These are phyloP conservation scores for Pelagia noctiluca DNA, from an alignment of 30 jellyfish, hydroid and myxozoan genomes.

Conservation along the genomic window DNA sequence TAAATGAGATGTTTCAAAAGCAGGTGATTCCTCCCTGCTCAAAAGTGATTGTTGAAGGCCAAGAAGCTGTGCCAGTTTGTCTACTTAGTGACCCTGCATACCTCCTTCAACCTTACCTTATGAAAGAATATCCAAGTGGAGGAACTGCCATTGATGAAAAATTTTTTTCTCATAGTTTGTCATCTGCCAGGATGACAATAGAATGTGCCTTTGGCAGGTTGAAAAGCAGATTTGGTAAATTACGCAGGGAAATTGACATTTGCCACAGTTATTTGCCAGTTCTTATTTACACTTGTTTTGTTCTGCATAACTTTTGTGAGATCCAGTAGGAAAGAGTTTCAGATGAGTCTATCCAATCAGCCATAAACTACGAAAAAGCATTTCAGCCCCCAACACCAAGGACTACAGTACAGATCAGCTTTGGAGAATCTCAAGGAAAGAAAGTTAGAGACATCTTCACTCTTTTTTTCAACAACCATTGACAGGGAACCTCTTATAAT, in stretches of 20 bases:
- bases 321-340: not conserved
- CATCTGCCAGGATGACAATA: slow-evolving; percentile 11
- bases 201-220: slow-evolving; percentile 21
- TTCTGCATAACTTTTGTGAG: no score
- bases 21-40: not conserved
- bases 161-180: not conserved
- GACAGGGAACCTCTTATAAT: not conserved
- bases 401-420: not conserved
- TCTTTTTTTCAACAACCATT: not conserved
- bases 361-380: not conserved
- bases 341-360: not conserved
- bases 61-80: slow-evolving; percentile 8
- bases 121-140: slow-evolving; percentile 9
- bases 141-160: not conserved
- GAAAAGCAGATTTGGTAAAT: not conserved
- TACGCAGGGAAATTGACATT: not conserved
- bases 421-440: not conserved
- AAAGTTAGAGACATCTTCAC: not conserved
- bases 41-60: slow-evolving; percentile 9
- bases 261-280: not conserved
- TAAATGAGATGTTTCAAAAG: no score
- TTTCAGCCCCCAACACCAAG: not conserved
- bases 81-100: slow-evolving; percentile 16
- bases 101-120: not conserved
- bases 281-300: no score